Base-by-base conservation (phyloP, 2,888 invertebrate genomes). In the Conops quadrifasciatus region DNA sequence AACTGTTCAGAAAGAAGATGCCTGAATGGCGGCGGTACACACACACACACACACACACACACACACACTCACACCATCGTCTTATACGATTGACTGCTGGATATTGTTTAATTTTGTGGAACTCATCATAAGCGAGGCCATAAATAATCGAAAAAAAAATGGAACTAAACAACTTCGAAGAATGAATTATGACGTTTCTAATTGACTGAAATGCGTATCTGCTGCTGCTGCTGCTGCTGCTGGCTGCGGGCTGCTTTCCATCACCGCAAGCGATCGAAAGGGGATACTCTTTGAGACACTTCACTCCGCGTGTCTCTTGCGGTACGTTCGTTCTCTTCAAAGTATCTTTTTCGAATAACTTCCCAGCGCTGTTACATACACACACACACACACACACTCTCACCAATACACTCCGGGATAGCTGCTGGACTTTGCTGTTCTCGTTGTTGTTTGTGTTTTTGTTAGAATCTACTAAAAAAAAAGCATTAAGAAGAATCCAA, bases 121-220 rank as follows among this genome's bases (percentile, higher is more conserved):
- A 81, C 80, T 83, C 82, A 75, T 83, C 84, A 83, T 80, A 79
- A 77, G 80, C 78, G 77, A 80, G 80, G 79, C 74, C 77, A 82
- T 83, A 82, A 83, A 82, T 83, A 78, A 81, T 78, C 72, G 75
- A 76, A 67, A 36, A n/a, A n/a, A n/a, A 60, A 72, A 74, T 66
- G 74, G 75, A 82, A 76, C 80, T 80, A 79, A 81, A 81, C 80
- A 81, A 80, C 79, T 80, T 78, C 80, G 76, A 81, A 80, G 79
- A 83, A 83, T 83, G 83, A 83, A 84, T 83, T 83, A 83, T 83
- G 83, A 84, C 83, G 83, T 83, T 77, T 83, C 83, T 83, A 83
- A 83, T 83, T 83, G 83, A 83, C 83, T 83, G 83, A 84, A 83
- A 81, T 83, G 81, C 82, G 81, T 80, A 78, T 56, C 47, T 72